Conservation (phyloP, 1,140 invertebrate species). For the Tetramorium simillimum region DNA sequence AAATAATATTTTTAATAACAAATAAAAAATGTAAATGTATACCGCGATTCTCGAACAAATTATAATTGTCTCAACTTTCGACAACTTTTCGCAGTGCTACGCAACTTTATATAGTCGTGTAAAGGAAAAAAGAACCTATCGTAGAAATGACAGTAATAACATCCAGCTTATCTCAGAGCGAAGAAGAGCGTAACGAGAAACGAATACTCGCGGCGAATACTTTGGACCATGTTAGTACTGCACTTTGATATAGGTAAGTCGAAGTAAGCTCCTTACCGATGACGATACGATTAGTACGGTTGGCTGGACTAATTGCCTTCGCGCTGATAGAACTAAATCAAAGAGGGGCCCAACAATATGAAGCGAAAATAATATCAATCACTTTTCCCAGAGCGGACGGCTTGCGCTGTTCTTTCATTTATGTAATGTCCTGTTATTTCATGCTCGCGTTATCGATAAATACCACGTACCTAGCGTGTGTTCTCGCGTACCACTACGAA, state of each 20-base stretch:
- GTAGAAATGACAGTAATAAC: constrained; percentile 15
- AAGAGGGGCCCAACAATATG: constrained; percentile 66
- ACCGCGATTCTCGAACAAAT: constrained; percentile 1
- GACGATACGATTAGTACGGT: constrained; percentile 75
- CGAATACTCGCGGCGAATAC: constrained; percentile 50
- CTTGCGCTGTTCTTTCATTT: constrained; percentile 19
- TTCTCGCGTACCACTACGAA: constrained; percentile 37
- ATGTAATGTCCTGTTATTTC: constrained; percentile 28
- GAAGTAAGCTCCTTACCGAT: constrained; percentile 73
- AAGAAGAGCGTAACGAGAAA: constrained; percentile 7
- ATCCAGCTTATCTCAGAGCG: not conserved
- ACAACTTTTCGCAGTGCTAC: not conserved
- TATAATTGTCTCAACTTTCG: not conserved
- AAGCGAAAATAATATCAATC: constrained; percentile 72
- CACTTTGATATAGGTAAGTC: constrained; percentile 75
- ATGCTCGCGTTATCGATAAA: constrained; percentile 37
- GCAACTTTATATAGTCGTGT: not conserved
- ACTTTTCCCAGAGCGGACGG: constrained; percentile 50
- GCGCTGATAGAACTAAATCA: constrained; percentile 72
- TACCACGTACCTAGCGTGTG: not conserved
- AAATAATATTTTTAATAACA: not conserved
- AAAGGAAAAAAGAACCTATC: constrained; percentile 11
- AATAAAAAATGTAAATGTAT: not conserved
- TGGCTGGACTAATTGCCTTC: constrained; percentile 71
- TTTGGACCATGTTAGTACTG: constrained; percentile 63